Percentiles rank a stretch among this genome's conserved stretches.
These are phyloP conservation scores for Corythoichthys haematopterus DNA, from an alignment of 2,113 vertebrate genomes.

Conservation along the genomic window DNA sequence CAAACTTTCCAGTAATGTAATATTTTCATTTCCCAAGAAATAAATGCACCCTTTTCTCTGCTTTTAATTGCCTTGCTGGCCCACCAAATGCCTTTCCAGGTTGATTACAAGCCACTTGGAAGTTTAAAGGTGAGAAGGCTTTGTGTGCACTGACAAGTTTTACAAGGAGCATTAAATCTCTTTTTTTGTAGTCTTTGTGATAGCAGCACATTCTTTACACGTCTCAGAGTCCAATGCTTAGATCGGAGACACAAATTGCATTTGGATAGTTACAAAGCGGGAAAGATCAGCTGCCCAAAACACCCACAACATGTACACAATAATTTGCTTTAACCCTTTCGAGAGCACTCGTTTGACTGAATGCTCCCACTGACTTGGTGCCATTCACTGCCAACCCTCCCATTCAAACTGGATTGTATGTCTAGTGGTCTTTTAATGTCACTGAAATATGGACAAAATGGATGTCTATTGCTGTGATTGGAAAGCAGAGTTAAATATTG, in stretches of 20 bases:
- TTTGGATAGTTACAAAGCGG: not conserved
- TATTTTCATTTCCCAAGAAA: not conserved
- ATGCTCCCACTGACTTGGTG: too few species aligned
- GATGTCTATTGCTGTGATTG: too few species aligned
- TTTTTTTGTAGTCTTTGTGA: not conserved
- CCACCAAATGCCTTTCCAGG: not conserved
- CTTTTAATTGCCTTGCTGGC: not conserved
- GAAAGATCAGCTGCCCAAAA: not conserved
- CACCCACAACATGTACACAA: not conserved
- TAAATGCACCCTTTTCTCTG: not conserved
- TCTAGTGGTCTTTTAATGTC: too few species aligned
- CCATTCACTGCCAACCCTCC: too few species aligned
- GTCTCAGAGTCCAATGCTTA: not conserved
- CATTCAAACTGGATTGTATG: too few species aligned
- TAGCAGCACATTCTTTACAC: not conserved
- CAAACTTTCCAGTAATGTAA: not conserved
- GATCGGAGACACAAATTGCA: not conserved
- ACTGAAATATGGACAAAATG: too few species aligned
- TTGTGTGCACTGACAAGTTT: constrained; percentile 4
- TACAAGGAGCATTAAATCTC: constrained; percentile 2
- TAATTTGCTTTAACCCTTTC: too few species aligned
- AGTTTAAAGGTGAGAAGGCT: not conserved
- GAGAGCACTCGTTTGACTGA: too few species aligned
- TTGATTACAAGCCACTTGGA: constrained; percentile 1
- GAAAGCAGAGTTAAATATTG: too few species aligned